Conservation (phyloP, 2,888 invertebrate species). For the Agrilus biguttatus region DNA sequence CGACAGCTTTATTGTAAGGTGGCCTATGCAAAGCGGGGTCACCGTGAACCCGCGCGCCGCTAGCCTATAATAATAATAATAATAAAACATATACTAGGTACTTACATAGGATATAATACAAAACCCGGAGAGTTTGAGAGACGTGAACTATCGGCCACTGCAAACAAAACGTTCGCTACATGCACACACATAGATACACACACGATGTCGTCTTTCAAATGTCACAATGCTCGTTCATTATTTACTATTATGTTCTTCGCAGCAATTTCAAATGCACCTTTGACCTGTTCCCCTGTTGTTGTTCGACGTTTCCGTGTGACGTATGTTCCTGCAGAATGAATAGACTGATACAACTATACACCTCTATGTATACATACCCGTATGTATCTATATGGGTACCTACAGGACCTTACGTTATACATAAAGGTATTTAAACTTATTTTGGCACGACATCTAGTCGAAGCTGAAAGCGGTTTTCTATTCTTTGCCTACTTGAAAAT, state of each 20-base stretch:
- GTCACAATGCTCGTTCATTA: constrained; percentile 6
- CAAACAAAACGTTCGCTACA: too few relatives aligned
- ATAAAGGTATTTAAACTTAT: too few relatives aligned
- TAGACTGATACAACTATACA: too few relatives aligned
- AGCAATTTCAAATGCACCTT: constrained; percentile 3
- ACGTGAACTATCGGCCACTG: constrained; percentile 10
- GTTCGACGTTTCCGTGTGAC: too few relatives aligned
- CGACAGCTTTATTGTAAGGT: constrained; percentile 11
- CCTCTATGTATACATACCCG: too few relatives aligned
- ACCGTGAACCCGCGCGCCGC: constrained; percentile 6
- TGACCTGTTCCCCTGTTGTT: not conserved
- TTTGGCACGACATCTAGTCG: too few relatives aligned
- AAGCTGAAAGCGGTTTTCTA: too few relatives aligned
- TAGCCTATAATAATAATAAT: constrained; percentile 1
- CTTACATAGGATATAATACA: constrained; percentile 5
- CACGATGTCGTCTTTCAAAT: constrained; percentile 8
- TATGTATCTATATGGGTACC: too few relatives aligned
- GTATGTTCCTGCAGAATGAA: too few relatives aligned
- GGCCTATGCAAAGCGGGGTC: constrained; percentile 13
- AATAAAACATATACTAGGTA: too few relatives aligned
- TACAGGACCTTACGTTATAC: too few relatives aligned
- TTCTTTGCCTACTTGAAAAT: too few relatives aligned
- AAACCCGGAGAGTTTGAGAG: constrained; percentile 4
- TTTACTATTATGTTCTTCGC: constrained; percentile 5
- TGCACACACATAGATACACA: not conserved